Evolutionary conservation across 2,113 vertebrate species (phyloP).

Genomic region (Helogale parvula): DNA sequence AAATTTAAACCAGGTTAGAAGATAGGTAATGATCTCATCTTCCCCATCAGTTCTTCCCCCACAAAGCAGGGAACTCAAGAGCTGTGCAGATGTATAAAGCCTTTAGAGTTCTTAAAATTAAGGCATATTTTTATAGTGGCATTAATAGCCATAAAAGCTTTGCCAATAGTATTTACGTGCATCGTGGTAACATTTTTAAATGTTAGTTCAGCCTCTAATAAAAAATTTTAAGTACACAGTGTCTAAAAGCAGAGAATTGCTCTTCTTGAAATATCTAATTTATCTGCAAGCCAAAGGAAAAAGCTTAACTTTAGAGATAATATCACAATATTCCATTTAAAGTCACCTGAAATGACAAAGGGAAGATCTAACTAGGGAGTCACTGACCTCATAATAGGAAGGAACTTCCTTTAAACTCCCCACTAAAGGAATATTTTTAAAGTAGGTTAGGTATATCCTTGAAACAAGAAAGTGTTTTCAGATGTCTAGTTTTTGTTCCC

Average conservation of each 20-base stretch:
- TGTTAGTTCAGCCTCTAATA: conserved; percentile 50
- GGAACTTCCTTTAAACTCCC: conserved; percentile 82
- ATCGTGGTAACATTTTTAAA: conserved; percentile 55
- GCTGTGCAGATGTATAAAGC: conserved; percentile 53
- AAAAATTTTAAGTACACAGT: conserved; percentile 65
- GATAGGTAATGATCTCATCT: conserved; percentile 58
- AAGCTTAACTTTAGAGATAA: conserved; percentile 52
- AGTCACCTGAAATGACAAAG: conserved; percentile 67
- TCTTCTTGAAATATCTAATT: conserved; percentile 75
- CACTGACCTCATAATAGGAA: conserved; percentile 73
- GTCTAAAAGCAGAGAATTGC: conserved; percentile 65
- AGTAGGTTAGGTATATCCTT: conserved; percentile 80
- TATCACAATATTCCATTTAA: conserved; percentile 71
- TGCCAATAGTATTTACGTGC: conserved; percentile 45
- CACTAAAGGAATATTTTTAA: conserved; percentile 75
- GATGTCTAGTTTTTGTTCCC: conserved; percentile 72
- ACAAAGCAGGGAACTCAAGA: conserved; percentile 49
- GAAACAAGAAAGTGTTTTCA: conserved; percentile 72
- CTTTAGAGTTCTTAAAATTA: conserved; percentile 62
- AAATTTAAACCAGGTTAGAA: conserved; percentile 50
- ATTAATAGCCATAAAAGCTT: conserved; percentile 53
- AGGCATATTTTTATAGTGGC: conserved; percentile 58
- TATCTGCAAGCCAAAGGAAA: conserved; percentile 81
- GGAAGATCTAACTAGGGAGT: conserved; percentile 79
- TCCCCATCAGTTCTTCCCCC: conserved; percentile 31